Conservation (phyloP, 2,113 vertebrate species). For the Columba janthina region DNA sequence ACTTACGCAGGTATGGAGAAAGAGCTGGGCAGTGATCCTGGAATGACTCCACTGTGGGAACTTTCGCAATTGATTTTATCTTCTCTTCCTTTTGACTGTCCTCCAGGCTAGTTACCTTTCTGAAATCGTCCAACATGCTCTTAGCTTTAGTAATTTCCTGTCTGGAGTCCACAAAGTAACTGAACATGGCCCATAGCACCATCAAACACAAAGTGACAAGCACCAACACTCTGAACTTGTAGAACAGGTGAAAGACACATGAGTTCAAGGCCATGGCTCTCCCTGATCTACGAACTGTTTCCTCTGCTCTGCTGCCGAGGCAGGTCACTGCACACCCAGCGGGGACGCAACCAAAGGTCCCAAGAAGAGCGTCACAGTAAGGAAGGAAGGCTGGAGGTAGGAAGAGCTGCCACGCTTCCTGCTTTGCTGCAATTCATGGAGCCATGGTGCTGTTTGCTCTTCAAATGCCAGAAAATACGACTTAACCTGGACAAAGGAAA, state of each 20-base stretch:
- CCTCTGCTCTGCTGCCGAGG: neutral
- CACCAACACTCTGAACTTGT: conserved; percentile 78
- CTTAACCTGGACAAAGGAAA: neutral
- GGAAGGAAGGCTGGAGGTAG: neutral
- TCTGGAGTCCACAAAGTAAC: conserved; percentile 69
- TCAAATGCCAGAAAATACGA: conserved; percentile 3
- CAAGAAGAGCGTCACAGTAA: neutral
- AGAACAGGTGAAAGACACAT: conserved; percentile 63
- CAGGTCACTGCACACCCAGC: neutral
- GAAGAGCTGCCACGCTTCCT: neutral
- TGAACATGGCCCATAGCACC: conserved; percentile 81
- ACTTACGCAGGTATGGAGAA: conserved; percentile 76
- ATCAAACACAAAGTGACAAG: conserved; percentile 76
- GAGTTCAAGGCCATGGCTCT: conserved; percentile 76
- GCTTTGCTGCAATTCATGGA: neutral
- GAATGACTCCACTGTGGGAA: neutral
- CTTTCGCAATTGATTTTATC: neutral
- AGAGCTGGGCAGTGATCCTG: conserved; percentile 29
- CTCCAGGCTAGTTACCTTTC: conserved; percentile 14
- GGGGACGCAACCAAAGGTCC: neutral
- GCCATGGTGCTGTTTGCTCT: neutral
- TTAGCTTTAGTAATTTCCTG: conserved; percentile 42
- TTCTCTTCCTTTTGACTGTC: conserved; percentile 1
- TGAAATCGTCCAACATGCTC: conserved; percentile 24
- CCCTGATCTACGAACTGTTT: neutral